Base-by-base conservation (phyloP, 1,140 invertebrate species). In the Aphaenogaster ashmeadi region DNA sequence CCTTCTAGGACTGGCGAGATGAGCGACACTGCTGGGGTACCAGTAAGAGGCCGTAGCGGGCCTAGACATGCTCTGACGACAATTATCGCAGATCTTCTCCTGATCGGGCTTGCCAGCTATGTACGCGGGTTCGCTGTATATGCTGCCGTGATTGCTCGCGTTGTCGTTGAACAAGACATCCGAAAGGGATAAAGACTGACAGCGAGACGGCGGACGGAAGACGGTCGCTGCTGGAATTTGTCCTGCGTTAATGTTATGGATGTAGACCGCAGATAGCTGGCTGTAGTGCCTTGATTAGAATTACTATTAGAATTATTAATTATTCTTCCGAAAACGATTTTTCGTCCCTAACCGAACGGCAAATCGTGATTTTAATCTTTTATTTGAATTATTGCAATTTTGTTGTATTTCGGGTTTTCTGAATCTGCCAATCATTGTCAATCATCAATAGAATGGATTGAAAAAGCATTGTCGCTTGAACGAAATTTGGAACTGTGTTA, bases 111-210 rank as follows among this genome's bases (percentile, higher is more conserved):
- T 95, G 21, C 94, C 93, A 47, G 97, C 96, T n/a, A 96, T 94
- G 91, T 97, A 98, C 9, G 97, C 97, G 1, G 98, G 98, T 94
- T 98, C 98, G 93, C 97, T 98, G 92, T 98, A 98, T 67, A 98
- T 98, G 90, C 98, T 98, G 90, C 96, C 97, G 91, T 96, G 97
- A 93, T 96, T 97, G 94, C 97, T 97, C 88, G 96, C 96, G 33
- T 95, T 96, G 86, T 95, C 95, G 92, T 96, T 97, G 93, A 96
- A 97, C 88, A 97, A 95, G 94, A 97, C 97, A 92, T 97, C 98
- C 88, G 96, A 97, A 64, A 98, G 95, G 69, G 97, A 97, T 58
- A 97, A 94, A 56, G 97, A 98, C 95, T 97, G 96, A 88, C 96
- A 96, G 21, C 96, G 94, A 11, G 96, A 96, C 44, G 96, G 94